Conservation (phyloP, 2,113 vertebrate species). For the Neolamprologus kungweensis region DNA sequence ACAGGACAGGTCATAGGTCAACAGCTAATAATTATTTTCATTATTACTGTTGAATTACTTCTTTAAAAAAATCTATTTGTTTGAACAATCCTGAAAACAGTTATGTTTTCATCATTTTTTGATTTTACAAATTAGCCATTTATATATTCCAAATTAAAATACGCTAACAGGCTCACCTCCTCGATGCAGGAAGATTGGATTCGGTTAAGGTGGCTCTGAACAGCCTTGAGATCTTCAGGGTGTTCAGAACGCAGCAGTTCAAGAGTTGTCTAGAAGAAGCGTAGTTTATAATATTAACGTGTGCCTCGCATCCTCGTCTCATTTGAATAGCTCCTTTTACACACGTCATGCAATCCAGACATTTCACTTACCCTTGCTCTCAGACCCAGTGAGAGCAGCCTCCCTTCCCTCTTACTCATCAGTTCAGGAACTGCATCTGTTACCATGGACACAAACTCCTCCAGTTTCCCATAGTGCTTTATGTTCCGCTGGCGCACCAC, state of each 20-base stretch:
- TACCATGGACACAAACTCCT: conserved; percentile 76
- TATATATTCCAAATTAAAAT: not conserved
- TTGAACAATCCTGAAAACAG: not conserved
- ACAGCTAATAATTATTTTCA: not conserved
- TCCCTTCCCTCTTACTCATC: conserved; percentile 75
- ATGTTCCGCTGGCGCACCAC: conserved; percentile 64
- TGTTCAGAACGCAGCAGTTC: conserved; percentile 69
- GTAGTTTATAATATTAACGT: not conserved
- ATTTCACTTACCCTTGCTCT: conserved; percentile 74
- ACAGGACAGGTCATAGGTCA: not conserved
- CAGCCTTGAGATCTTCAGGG: conserved; percentile 68
- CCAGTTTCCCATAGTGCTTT: conserved; percentile 75
- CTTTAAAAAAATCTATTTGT: not conserved
- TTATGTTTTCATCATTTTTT: not conserved
- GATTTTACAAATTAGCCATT: not conserved
- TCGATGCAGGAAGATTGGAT: conserved; percentile 63
- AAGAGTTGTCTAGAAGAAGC: conserved; percentile 59
- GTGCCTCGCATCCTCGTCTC: fast-evolving
- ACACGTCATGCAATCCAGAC: not conserved
- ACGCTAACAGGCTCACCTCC: conserved; percentile 11
- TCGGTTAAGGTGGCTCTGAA: conserved; percentile 66
- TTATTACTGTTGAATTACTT: not conserved
- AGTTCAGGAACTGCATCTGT: conserved; percentile 74
- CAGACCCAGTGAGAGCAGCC: conserved; percentile 77
- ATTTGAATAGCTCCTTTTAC: not conserved